Evolutionary conservation across 2,113 vertebrate genomes (phyloP).

Genomic region (Peucedramus taeniatus): DNA sequence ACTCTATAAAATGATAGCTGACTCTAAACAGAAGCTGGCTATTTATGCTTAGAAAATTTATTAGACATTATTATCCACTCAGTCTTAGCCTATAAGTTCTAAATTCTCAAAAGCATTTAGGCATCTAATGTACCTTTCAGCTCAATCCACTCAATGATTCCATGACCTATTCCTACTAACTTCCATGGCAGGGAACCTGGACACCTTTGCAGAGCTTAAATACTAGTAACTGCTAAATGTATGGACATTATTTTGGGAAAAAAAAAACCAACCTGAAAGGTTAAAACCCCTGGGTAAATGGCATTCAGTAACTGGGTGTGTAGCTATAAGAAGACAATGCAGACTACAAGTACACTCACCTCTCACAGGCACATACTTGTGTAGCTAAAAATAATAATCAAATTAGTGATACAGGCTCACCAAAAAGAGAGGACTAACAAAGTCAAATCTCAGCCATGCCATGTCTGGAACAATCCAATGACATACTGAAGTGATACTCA

Average conservation of each 20-base stretch:
- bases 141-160: neutral
- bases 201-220: neutral
- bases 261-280: neutral
- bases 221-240: neutral
- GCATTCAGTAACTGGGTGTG: neutral
- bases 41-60: neutral
- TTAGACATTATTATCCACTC: neutral
- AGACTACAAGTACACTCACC: neutral
- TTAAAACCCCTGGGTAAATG: neutral
- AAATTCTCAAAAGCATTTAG: neutral
- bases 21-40: neutral
- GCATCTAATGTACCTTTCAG: neutral
- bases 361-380: neutral
- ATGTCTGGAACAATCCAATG: neutral
- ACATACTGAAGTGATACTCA: neutral
- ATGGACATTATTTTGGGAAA: neutral
- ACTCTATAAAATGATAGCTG: neutral
- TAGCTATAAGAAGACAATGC: neutral
- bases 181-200: neutral
- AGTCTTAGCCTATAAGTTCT: neutral
- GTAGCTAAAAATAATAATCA: neutral
- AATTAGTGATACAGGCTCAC: neutral
- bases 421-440: neutral
- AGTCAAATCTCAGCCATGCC: neutral
- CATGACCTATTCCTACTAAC: neutral